Base-by-base conservation (phyloP, 2,113 vertebrate species). In the Syngnathoides biaculeatus region DNA sequence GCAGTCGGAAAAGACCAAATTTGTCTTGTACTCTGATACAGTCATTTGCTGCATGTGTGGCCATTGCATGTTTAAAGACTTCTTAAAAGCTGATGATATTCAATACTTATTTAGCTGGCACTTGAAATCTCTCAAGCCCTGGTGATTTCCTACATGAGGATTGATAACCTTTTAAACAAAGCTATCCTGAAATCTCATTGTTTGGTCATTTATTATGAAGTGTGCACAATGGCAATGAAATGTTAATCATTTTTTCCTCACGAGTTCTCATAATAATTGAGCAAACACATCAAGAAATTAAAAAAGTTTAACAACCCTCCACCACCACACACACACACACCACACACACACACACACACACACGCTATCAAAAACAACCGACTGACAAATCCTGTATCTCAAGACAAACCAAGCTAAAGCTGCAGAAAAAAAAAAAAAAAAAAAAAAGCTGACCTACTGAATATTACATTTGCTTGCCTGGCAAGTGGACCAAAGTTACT, bases 121-220 rank as follows among this genome's bases (percentile, higher is more conserved):
- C 84, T 68, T 65, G 77, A 79, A 79, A 87, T 83, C 81, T 89
- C 81, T 88, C 78, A 74, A 83, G 78, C 75, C 22, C 73, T 79
- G 77, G 78, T 79, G 81, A 69, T 74, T 80, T 81, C 60, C 42
- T 66, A 88, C 87, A 74, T 91, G 87, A 90, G 88, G 88, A 85
- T 76, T 75, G 88, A 89, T 91, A 91, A 92, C 89, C 90, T 92
- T 92, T 92, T 89, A 86, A 87, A 88, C 87, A 88, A 90, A 89
- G 81, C 84, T 63, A 72, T 86, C n/a, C n/a, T n/a, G n/a, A n/a
- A n/a, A n/a, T n/a, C 86, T 88, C 85, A 79, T 88, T 83, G 80
- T 78, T 63, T 79, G 74, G 78, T 91, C 88, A 91, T 89, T 90
- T 86, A 84, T 77, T 65, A 80, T 56, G 52, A 82, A 75, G 81